Evolutionary conservation across 2,888 invertebrate genomes (phyloP).

Genomic region (Eupithecia vulgata): DNA sequence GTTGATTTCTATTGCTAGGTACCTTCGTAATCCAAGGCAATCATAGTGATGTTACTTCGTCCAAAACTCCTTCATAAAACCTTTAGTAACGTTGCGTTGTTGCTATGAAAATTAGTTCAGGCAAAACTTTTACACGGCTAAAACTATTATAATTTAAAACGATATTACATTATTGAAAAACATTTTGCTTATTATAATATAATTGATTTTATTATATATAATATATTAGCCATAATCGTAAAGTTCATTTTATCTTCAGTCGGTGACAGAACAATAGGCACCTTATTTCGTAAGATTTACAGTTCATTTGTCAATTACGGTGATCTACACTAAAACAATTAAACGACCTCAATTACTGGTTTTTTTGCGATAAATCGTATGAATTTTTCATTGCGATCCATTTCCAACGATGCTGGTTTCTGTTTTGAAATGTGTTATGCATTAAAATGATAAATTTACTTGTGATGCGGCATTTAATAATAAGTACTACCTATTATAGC

Average conservation of each 20-base stretch:
- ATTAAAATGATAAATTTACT: conserved; percentile 66
- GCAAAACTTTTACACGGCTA: neutral
- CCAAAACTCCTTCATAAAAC: neutral
- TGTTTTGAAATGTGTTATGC: conserved; percentile 55
- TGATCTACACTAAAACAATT: conserved; percentile 27
- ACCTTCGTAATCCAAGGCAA: too few species aligned
- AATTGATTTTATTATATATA: neutral
- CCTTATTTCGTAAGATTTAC: conserved; percentile 22
- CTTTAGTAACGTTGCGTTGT: neutral
- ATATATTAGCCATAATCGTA: neutral
- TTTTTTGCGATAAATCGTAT: conserved; percentile 58
- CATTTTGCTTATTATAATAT: neutral
- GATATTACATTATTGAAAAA: neutral
- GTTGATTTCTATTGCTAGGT: too few species aligned
- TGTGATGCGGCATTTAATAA: neutral
- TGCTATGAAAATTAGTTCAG: conserved; percentile 9
- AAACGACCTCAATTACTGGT: conserved; percentile 24
- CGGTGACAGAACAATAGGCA: conserved; percentile 17
- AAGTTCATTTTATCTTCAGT: neutral
- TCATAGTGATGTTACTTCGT: neutral
- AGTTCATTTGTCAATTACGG: conserved; percentile 31
- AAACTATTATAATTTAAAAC: neutral
- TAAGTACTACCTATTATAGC: too few species aligned
- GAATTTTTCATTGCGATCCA: conserved; percentile 57
- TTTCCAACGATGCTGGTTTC: conserved; percentile 56